Evolutionary conservation across 2,888 invertebrate species (phyloP).

Genomic region (Nasonovia ribisnigri): DNA sequence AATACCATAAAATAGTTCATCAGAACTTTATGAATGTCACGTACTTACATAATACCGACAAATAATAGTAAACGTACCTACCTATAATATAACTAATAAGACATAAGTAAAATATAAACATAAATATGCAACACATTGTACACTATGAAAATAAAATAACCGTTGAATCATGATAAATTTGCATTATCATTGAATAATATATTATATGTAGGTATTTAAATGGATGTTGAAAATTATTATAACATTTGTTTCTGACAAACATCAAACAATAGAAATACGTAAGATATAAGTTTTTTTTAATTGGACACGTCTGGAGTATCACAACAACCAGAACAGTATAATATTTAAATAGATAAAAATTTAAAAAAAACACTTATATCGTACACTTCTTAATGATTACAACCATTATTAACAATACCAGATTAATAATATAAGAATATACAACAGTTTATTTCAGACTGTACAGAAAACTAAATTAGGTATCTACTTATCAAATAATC

Average conservation of each 20-base stretch:
- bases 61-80: background rate
- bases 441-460: background rate
- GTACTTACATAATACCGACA: background rate
- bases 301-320: background rate
- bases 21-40: background rate
- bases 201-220: background rate
- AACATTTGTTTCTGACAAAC: background rate
- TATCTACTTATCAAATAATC: background rate
- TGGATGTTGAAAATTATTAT: background rate
- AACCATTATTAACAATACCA: background rate
- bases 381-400: background rate
- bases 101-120: background rate
- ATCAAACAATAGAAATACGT: background rate
- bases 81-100: background rate
- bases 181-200: background rate
- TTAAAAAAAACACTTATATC: background rate
- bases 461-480: background rate
- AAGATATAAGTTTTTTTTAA: background rate
- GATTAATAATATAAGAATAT: background rate
- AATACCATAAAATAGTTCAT: slow-evolving; percentile 31
- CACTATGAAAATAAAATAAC: background rate
- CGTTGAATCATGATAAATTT: background rate
- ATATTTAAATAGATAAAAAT: background rate
- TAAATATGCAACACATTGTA: background rate
- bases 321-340: background rate